phyloP scores from a whole-genome alignment of 2,888 invertebrate genomes.

The Andrena minutula region DNA sequence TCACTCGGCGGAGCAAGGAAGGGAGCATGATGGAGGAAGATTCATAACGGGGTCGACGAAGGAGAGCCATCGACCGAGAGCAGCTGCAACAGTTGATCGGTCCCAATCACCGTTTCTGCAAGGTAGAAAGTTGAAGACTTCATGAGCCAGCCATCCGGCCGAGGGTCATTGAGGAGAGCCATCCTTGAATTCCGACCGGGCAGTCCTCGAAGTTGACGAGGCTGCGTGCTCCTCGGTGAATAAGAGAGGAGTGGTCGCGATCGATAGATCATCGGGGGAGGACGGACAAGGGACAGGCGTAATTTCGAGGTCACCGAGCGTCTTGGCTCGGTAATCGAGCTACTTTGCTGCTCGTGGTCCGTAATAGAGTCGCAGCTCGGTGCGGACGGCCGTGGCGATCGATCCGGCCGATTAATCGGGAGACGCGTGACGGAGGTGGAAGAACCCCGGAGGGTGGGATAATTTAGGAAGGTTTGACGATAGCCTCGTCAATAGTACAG shows the following conservation, averaged over 20 bases:
- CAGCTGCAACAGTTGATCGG: constrained; percentile 8
- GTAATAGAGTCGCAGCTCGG: constrained; percentile 13
- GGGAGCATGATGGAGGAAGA: constrained; percentile 1
- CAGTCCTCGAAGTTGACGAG: neutral
- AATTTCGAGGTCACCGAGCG: neutral
- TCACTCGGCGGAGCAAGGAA: neutral
- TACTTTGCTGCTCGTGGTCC: neutral
- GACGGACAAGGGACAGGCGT: neutral
- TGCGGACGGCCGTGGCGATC: constrained; percentile 27
- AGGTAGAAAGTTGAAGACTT: constrained; percentile 14
- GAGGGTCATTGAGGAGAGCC: too few relatives aligned
- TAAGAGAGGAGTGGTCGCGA: neutral
- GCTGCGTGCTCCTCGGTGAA: too few relatives aligned
- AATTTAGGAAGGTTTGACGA: constrained; percentile 62
- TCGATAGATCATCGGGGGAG: neutral
- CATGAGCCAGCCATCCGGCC: neutral
- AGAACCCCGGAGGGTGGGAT: constrained; percentile 43
- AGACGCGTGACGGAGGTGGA: constrained; percentile 57
- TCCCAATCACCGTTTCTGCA: neutral
- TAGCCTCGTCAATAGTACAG: constrained; percentile 59
- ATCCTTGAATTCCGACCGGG: too few relatives aligned
- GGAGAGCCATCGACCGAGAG: constrained; percentile 9
- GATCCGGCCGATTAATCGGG: constrained; percentile 51
- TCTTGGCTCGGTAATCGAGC: neutral
- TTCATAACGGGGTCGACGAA: constrained; percentile 9